These are phyloP conservation scores for Anolis apletophallus DNA, from an alignment of 2,797 vertebrate genomes.

Conservation along the genomic window DNA sequence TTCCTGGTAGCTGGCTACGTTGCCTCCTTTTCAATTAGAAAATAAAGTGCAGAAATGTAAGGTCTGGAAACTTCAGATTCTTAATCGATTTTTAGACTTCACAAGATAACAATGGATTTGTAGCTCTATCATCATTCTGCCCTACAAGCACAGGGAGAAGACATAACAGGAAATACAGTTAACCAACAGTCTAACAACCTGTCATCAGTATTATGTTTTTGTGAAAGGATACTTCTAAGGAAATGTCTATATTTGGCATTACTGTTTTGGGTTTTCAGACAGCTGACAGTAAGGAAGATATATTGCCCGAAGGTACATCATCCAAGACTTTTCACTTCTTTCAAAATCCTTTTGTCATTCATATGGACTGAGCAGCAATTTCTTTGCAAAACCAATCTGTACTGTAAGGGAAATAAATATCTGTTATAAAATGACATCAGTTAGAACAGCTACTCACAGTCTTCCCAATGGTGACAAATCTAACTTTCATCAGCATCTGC, in stretches of 20 bases:
- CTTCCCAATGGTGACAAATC: neutral
- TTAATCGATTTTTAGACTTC: neutral
- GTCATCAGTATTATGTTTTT: conserved; percentile 1
- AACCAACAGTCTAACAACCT: neutral
- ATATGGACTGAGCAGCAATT: neutral
- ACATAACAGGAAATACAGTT: neutral
- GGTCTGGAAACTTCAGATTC: neutral
- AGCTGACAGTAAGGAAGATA: conserved; percentile 2
- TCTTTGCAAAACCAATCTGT: neutral
- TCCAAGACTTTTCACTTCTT: neutral
- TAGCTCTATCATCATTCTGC: neutral
- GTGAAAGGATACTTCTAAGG: neutral
- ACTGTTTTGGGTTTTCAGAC: conserved; percentile 10
- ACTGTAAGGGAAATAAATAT: too few relatives aligned
- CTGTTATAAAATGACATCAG: too few relatives aligned
- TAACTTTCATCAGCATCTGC: neutral
- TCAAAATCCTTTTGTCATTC: conserved; percentile 5
- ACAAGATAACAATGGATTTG: neutral
- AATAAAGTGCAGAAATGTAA: neutral
- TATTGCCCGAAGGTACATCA: conserved; percentile 8
- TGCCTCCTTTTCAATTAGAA: neutral
- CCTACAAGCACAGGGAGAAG: neutral
- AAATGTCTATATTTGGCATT: neutral
- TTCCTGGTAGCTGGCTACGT: neutral
- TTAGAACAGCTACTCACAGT: too few relatives aligned